Evolutionary conservation across 2,888 invertebrate genomes (phyloP), one percentile per base, ranked within the genome.

Genomic region (Agonum fuliginosum): DNA sequence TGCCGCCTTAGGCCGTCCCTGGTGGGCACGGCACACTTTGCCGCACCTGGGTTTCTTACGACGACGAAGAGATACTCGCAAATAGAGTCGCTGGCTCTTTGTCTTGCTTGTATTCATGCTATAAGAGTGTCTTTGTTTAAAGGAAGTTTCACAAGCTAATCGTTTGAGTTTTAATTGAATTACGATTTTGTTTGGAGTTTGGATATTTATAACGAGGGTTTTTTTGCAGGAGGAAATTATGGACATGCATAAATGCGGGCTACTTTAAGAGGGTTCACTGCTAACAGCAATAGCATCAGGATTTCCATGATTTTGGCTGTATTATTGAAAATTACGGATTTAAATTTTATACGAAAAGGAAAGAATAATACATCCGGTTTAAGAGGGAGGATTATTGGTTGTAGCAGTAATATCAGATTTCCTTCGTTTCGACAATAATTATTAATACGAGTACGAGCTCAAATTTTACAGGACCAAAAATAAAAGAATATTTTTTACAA

Each of bases 1-100:
- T 48, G 22, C 58, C 75, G 65, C 75, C 75, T 75, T 75, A 67
- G 75, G 30, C 75, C 58, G 48, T 62, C 75, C 75, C 75, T 54
- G 75, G 75, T 48, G 75, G 20, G 34, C 19, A 14, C 34, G 12
- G 34, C 20, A 27, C 73, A 34, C 17, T 48, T 71, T 34, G 73
- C 24, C 58, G 34, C 75, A 75, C 75, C 75, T 75, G 75, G 67
- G 67, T 58, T 51, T 48, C 62, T 67, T 67, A 12, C 24, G 27
- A 14, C 27, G 48, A 17, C 71, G 27, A 14, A 27, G 48, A 17
- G 51, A 17, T 17, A 51, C 51, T 48, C 71, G 51, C 71, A 24
- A 71, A 30, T 46, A 6, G 46, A 8, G 12, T 46, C 10, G 27
- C 17, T 22, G 22, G 22, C 30, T 22, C 19, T 37, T 12, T 22